phyloP scores from a whole-genome alignment of 1,140 invertebrate genomes.

The Bombus cullumanus region DNA sequence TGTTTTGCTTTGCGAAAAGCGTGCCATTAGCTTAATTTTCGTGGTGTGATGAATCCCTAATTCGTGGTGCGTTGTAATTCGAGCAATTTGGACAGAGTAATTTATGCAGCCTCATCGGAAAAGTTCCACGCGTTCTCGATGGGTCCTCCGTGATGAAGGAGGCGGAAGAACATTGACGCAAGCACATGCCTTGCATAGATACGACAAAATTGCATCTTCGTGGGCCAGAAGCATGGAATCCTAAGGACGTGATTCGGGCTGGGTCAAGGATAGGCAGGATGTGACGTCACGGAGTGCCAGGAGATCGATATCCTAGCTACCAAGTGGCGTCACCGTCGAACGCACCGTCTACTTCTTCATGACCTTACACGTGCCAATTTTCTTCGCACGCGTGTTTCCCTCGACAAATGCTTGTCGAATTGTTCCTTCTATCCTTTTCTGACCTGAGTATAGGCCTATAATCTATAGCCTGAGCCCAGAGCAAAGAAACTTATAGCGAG shows the following conservation, averaged over 20 bases:
- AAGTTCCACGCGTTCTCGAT: not conserved
- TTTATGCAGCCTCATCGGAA: not conserved
- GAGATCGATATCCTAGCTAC: conserved; percentile 78
- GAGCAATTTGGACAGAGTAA: not conserved
- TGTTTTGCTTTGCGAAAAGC: too few relatives aligned
- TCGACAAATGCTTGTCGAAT: not conserved
- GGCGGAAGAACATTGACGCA: not conserved
- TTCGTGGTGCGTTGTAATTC: not conserved
- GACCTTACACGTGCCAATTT: conserved; percentile 36
- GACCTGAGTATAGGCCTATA: not conserved
- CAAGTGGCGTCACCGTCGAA: conserved; percentile 60
- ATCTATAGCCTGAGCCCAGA: not conserved
- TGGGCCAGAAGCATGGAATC: conserved; percentile 35
- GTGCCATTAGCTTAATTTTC: not conserved
- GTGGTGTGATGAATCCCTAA: not conserved
- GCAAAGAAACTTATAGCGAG: not conserved
- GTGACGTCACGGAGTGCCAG: conserved; percentile 77
- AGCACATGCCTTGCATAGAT: conserved; percentile 22
- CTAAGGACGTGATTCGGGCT: conserved; percentile 68
- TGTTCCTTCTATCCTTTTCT: not conserved
- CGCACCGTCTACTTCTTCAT: conserved; percentile 47
- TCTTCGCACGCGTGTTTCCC: not conserved
- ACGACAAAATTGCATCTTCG: conserved; percentile 23
- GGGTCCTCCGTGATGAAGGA: too few relatives aligned
- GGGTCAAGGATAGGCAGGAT: conserved; percentile 82